Base-by-base conservation (phyloP, 2,113 vertebrate genomes). In the Nicator chloris region DNA sequence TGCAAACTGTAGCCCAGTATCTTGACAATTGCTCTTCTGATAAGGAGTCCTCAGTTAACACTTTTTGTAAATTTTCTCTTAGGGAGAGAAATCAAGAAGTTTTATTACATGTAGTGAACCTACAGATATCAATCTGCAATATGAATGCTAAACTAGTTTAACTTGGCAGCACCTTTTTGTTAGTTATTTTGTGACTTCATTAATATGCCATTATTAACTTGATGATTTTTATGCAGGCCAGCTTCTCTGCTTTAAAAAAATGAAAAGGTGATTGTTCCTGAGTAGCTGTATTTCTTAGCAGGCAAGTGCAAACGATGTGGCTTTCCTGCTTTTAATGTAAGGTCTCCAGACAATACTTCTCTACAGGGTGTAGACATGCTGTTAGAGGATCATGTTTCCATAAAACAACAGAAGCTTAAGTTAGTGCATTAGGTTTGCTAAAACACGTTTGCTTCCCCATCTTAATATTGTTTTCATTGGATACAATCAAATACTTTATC, bases 381-480 rank as follows among this genome's bases (percentile, higher is more conserved):
- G 60, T 44, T 86, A 82, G 81, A 51, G 51, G 82, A 93, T 96
- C 88, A 22, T 60, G 60, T 96, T 96, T 88, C 96, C 80, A 71
- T 96, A 75, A 93, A 92, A 56, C 88, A 96, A 81, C 88, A 96
- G 86, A 68, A 78, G 85, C 80, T 90, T 68, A 90, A 93, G 85
- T 69, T 76, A 78, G 72, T 82, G 27, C 72, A 78, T 88, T 88
- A 81, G 53, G 68, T 94, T 93, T 90, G 88, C 92, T 95, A 88
- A 86, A 97, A 93, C 85, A 88, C 30, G 21, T 94, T 93, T 95
- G 79, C 82, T 95, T 93, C 83, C 88, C 70, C 31, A 9, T 90
- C 88, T 94, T 92, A 93, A 95, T 96, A 86, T 83, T 96, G 85
- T 97, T 96, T 97, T 93, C 94, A 86, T 81, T 92, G 95, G 92